Evolutionary conservation across 2,113 vertebrate species (phyloP).

Genomic region (Taxidea taxus): DNA sequence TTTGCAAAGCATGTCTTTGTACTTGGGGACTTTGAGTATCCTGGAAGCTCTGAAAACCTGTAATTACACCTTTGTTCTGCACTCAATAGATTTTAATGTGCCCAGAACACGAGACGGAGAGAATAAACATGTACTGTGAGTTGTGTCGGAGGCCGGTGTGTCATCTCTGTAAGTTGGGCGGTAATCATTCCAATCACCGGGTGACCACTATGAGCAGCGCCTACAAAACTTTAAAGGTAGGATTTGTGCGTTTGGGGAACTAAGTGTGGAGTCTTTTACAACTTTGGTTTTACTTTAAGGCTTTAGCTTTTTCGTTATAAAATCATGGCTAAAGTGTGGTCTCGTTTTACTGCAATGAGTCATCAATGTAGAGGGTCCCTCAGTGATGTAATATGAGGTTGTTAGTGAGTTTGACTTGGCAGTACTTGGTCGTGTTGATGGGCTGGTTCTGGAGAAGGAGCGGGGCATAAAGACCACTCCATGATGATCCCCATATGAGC

Average conservation of each 20-base stretch:
- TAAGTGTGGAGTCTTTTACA: background rate
- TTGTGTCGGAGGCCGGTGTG: slow-evolving; percentile 96
- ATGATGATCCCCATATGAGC: background rate
- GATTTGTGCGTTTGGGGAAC: background rate
- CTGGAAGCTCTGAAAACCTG: background rate
- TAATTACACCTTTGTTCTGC: background rate
- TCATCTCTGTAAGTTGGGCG: slow-evolving; percentile 96
- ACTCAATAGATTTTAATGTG: slow-evolving; percentile 94
- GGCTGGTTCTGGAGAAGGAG: background rate
- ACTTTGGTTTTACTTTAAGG: background rate
- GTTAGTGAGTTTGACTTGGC: background rate
- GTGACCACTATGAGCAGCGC: slow-evolving; percentile 96
- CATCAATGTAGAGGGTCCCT: background rate
- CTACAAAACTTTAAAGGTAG: slow-evolving; percentile 98
- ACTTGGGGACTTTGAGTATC: background rate
- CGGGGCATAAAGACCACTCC: background rate
- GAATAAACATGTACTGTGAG: slow-evolving; percentile 99
- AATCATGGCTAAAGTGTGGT: background rate
- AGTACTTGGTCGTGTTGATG: background rate
- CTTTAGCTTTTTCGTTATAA: slow-evolving; percentile 6
- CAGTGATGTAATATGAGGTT: background rate
- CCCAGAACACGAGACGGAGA: slow-evolving; percentile 98
- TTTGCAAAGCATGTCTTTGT: background rate
- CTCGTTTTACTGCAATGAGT: background rate
- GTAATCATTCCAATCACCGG: slow-evolving; percentile 94